Percentiles rank a stretch among this genome's conserved stretches.
phyloP scores from a whole-genome alignment of 2,888 invertebrate species.

The Orthosia gracilis region DNA sequence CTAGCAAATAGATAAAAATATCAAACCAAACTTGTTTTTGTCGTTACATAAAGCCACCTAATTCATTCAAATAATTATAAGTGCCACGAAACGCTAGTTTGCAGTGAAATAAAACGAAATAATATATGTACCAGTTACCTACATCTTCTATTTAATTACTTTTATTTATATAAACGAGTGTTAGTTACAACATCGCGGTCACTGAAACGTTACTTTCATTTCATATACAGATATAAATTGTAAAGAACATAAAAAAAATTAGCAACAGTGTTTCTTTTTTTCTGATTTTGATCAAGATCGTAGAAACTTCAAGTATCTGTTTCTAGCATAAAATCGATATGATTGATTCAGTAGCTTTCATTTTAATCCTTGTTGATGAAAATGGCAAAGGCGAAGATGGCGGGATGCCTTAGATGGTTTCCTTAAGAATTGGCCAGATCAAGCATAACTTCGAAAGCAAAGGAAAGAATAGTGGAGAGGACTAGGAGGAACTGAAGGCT shows the following conservation, averaged over 20 bases:
- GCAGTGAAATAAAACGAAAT: conserved; percentile 20
- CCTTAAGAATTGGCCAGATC: too few relatives aligned
- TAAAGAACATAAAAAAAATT: conserved; percentile 28
- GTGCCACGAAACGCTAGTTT: neutral
- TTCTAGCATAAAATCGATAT: neutral
- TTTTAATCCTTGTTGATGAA: too few relatives aligned
- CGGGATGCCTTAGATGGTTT: too few relatives aligned
- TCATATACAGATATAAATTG: conserved; percentile 15
- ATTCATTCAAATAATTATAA: neutral
- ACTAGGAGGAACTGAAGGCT: too few relatives aligned
- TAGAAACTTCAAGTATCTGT: neutral
- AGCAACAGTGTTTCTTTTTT: neutral
- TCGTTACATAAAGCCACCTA: neutral
- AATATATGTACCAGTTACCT: conserved; percentile 16
- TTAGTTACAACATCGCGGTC: conserved; percentile 40
- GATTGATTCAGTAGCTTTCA: neutral
- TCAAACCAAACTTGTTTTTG: neutral
- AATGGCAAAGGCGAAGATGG: too few relatives aligned
- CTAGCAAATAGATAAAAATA: neutral
- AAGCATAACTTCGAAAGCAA: too few relatives aligned
- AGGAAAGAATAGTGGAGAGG: too few relatives aligned
- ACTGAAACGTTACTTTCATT: conserved; percentile 47
- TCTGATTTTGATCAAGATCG: neutral
- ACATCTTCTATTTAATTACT: conserved; percentile 28
- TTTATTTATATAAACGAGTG: conserved; percentile 31